Percentiles rank a stretch among this genome's conserved stretches.
Evolutionary conservation across 2,797 vertebrate species (phyloP).

Genomic region (Orientallactaga sibirica): DNA sequence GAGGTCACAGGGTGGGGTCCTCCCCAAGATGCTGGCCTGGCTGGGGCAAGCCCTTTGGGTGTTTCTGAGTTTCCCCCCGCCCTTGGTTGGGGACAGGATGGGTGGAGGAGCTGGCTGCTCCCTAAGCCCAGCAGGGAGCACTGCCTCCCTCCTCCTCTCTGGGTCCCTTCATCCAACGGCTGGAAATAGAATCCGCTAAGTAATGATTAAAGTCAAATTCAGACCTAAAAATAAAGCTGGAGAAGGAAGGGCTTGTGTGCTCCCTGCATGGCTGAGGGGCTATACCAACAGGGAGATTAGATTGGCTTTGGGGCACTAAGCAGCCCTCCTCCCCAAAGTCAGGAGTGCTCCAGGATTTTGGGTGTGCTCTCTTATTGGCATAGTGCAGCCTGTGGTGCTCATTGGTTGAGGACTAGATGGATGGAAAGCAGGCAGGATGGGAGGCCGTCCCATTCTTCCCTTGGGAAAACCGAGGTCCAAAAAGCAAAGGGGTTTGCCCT

Average conservation of each 20-base stretch:
- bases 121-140: slow-evolving; percentile 63
- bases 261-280: slow-evolving; percentile 63
- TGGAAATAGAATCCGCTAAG: slow-evolving; percentile 83
- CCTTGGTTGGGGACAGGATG: slow-evolving; percentile 70
- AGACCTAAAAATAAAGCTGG: slow-evolving; percentile 76
- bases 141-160: slow-evolving; percentile 52
- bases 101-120: slow-evolving; percentile 66
- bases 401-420: not conserved
- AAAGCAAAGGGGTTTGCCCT: not conserved
- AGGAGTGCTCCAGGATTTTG: not conserved
- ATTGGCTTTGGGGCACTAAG: not conserved
- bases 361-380: not conserved
- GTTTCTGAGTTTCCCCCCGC: slow-evolving; percentile 46
- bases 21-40: slow-evolving; percentile 49
- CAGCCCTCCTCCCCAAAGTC: not conserved
- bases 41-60: slow-evolving; percentile 49
- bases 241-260: slow-evolving; percentile 71
- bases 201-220: slow-evolving; percentile 77
- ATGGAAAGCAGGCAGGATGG: not conserved
- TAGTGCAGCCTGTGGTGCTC: not conserved
- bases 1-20: slow-evolving; percentile 76
- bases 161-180: slow-evolving; percentile 73
- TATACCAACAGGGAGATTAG: not conserved
- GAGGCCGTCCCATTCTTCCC: slow-evolving; percentile 6
- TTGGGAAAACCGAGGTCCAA: slow-evolving; percentile 53